These are phyloP conservation scores for Dryobotodes eremita DNA, from an alignment of 2,888 invertebrate species.

Conservation along the genomic window DNA sequence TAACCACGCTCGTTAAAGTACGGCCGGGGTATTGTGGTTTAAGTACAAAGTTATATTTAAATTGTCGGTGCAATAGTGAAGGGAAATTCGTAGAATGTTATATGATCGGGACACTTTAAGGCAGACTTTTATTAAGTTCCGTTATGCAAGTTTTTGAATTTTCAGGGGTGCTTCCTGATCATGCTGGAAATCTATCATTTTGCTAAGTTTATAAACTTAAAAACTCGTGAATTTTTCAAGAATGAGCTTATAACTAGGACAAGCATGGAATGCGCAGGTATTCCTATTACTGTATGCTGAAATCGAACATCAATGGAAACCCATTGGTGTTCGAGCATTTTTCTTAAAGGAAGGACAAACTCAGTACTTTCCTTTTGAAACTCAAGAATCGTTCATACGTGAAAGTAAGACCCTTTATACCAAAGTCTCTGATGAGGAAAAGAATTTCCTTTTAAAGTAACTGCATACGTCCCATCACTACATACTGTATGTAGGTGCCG, in stretches of 20 bases:
- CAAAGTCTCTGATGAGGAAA: too few species aligned
- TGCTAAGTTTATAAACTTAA: background rate
- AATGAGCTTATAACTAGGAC: background rate
- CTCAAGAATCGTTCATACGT: too few species aligned
- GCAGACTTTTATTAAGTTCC: background rate
- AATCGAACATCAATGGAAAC: too few species aligned
- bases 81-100: background rate
- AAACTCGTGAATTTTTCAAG: background rate
- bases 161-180: background rate
- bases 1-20: slow-evolving; percentile 11
- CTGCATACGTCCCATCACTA: too few species aligned
- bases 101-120: background rate
- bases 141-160: background rate
- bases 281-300: background rate
- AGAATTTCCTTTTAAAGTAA: too few species aligned
- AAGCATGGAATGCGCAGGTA: background rate
- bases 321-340: too few species aligned
- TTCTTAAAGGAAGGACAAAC: too few species aligned
- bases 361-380: too few species aligned
- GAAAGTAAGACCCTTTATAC: too few species aligned
- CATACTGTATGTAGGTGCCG: too few species aligned
- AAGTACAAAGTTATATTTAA: slow-evolving; percentile 35
- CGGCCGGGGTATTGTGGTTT: background rate
- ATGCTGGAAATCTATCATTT: background rate
- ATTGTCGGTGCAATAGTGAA: background rate